Evolutionary conservation across 1,140 invertebrate genomes (phyloP).

Genomic region (Reticulitermes speratus): DNA sequence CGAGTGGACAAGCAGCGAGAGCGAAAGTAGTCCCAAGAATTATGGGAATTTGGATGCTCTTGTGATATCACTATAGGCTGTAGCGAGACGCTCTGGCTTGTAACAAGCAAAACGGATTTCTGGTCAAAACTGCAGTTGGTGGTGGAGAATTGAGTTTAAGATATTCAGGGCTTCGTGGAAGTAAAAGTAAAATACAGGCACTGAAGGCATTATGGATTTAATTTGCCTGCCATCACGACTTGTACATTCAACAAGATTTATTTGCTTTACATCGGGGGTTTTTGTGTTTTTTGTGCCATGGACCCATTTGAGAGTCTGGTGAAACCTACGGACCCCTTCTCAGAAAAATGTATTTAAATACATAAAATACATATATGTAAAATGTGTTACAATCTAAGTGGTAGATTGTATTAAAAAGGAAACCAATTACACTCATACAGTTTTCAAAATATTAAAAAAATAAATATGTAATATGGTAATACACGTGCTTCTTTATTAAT

Average conservation of each 20-base stretch:
- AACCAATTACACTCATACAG: too few relatives aligned
- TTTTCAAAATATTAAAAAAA: too few relatives aligned
- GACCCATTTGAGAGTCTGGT: too few relatives aligned
- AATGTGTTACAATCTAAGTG: too few relatives aligned
- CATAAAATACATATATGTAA: too few relatives aligned
- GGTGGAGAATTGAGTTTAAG: neutral
- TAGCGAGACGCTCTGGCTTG: neutral
- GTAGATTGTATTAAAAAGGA: too few relatives aligned
- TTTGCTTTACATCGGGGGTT: neutral
- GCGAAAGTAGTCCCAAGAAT: neutral
- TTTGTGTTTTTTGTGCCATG: too few relatives aligned
- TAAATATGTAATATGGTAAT: too few relatives aligned
- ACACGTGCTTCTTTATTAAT: too few relatives aligned
- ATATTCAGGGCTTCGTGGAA: neutral
- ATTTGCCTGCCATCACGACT: neutral
- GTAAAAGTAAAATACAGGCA: neutral
- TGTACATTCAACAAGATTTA: neutral
- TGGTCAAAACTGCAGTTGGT: neutral
- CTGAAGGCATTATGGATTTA: neutral
- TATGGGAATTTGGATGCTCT: neutral
- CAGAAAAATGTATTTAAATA: too few relatives aligned
- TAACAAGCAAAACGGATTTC: neutral
- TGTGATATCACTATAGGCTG: neutral
- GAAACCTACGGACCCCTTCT: too few relatives aligned
- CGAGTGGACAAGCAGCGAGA: neutral